Evolutionary conservation across 2,113 vertebrate species (phyloP).

Genomic region (Paracanthobrama guichenoti): DNA sequence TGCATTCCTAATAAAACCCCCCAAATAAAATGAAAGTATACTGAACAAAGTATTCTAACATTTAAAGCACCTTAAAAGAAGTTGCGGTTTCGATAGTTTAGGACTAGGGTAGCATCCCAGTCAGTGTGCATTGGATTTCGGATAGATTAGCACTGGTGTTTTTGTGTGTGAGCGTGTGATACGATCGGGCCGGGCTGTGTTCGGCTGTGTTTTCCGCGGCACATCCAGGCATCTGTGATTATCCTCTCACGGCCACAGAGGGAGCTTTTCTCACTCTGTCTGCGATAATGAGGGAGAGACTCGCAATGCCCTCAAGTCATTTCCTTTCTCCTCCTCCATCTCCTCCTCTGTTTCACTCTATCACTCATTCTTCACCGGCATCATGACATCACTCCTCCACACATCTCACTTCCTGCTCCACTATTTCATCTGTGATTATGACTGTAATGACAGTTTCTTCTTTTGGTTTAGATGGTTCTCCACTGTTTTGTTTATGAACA

Average conservation of each 20-base stretch:
- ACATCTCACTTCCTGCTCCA: conserved; percentile 5
- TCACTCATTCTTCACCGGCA: conserved; percentile 33
- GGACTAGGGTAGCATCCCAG: neutral
- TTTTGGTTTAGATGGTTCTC: conserved; percentile 10
- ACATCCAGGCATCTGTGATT: conserved; percentile 53
- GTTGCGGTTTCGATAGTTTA: neutral
- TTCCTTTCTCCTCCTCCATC: conserved; percentile 43
- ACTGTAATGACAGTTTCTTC: conserved; percentile 23
- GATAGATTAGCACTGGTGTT: neutral
- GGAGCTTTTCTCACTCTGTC: conserved; percentile 49
- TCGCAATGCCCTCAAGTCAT: conserved; percentile 56
- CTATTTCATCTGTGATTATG: conserved; percentile 8
- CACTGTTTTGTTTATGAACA: neutral
- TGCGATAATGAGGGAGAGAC: conserved; percentile 61
- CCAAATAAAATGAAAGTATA: neutral
- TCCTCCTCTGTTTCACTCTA: conserved; percentile 28
- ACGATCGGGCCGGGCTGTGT: neutral
- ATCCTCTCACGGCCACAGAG: conserved; percentile 51
- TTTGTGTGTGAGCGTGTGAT: conserved; percentile 15
- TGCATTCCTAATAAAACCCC: neutral
- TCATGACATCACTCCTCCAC: conserved; percentile 7
- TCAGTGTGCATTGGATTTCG: neutral
- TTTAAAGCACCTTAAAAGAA: neutral
- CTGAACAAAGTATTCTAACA: neutral
- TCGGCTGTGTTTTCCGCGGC: neutral